Evolutionary conservation across 2,888 invertebrate species (phyloP).

Genomic region (Trilocha varians): DNA sequence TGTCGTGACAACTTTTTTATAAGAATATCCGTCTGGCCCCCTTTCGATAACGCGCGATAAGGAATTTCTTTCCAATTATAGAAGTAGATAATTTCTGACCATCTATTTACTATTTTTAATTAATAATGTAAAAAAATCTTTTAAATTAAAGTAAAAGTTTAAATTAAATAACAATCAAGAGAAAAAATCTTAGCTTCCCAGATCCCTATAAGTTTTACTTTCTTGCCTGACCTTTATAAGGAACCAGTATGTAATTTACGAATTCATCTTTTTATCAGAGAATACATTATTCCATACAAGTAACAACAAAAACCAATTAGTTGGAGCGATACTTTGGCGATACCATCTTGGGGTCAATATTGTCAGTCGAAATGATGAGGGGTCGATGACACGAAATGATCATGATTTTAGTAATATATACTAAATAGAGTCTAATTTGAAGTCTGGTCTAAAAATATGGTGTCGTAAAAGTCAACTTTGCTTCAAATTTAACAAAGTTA

Average conservation of each 20-base stretch:
- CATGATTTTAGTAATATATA: neutral
- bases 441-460: neutral
- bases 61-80: too few species aligned
- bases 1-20: too few species aligned
- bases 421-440: neutral
- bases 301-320: neutral
- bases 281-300: neutral
- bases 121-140: too few species aligned
- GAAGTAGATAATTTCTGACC: too few species aligned
- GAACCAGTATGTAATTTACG: constrained; percentile 3
- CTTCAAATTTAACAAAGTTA: too few species aligned
- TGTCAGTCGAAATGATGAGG: neutral
- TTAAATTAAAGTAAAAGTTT: too few species aligned
- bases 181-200: too few species aligned
- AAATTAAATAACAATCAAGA: too few species aligned
- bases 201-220: neutral
- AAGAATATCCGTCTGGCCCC: too few species aligned
- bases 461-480: neutral
- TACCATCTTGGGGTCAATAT: neutral
- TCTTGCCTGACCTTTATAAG: neutral
- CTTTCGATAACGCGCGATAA: too few species aligned
- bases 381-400: neutral
- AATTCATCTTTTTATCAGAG: neutral
- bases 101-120: too few species aligned
- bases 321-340: neutral